phyloP scores from a whole-genome alignment of 2,888 invertebrate species.

The Agrotis ipsilon region DNA sequence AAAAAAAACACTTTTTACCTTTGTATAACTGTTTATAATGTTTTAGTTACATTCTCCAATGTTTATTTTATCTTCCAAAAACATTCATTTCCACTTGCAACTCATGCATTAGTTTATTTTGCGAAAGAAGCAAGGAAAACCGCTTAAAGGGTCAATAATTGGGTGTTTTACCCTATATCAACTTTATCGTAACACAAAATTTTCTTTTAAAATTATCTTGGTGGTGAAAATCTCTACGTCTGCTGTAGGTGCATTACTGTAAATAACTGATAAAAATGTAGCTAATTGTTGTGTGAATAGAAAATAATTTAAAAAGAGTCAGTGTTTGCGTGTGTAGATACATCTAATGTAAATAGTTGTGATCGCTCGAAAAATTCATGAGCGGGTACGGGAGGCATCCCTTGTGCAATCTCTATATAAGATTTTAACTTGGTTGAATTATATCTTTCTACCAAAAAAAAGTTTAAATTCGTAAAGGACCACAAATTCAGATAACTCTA shows the following conservation, averaged over 20 bases:
- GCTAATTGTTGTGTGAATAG: slow-evolving; percentile 89
- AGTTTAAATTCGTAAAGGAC: not conserved
- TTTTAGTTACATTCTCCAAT: no score
- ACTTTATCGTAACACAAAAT: not conserved
- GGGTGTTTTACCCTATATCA: no score
- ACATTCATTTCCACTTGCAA: no score
- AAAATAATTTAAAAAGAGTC: slow-evolving; percentile 82
- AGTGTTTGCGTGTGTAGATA: slow-evolving; percentile 90
- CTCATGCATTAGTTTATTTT: no score
- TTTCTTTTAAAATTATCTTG: slow-evolving; percentile 3
- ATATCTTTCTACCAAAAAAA: not conserved
- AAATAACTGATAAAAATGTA: slow-evolving; percentile 85
- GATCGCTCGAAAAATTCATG: slow-evolving; percentile 35
- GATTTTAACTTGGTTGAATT: slow-evolving; percentile 43
- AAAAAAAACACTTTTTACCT: no score
- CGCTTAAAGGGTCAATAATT: no score
- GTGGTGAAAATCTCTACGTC: slow-evolving; percentile 56
- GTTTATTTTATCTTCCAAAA: no score
- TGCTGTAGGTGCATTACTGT: slow-evolving; percentile 71
- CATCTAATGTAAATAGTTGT: slow-evolving; percentile 71
- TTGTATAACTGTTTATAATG: no score
- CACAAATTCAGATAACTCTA: not conserved
- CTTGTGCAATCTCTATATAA: slow-evolving; percentile 61
- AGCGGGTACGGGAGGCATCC: slow-evolving; percentile 38
- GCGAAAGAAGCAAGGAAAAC: no score